Evolutionary conservation across 2,888 invertebrate species (phyloP), one percentile per base, ranked within the genome.

Genomic region (Lottia scabra): DNA sequence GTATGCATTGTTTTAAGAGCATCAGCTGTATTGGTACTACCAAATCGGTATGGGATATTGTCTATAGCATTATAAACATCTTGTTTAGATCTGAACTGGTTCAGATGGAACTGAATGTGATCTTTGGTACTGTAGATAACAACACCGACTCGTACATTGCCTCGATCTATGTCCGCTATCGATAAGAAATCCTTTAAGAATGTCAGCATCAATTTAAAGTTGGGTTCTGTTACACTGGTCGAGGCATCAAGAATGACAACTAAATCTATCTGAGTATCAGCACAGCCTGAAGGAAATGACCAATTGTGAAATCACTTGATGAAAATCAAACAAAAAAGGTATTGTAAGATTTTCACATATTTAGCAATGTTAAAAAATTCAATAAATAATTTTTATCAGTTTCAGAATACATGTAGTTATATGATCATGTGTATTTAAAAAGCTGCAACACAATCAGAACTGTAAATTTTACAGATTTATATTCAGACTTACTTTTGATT

Each of bases 1-100:
- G 66, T 70, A 2, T 80, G 70, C 79, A 82, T 81, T 8, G 80
- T 75, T 10, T 77, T 65, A 0, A 87, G 71, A 13, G 82, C 85
- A 67, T 80, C 81, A 19, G 82, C 84, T 0, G 85, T 86, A 73
- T 87, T 84, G 2, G 85, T 87, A 69, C 83, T 83, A 12, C 84
- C 84, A 65, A 81, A 82, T 45, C 77, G 76, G 46, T 82, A 83
- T 13, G 77, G 79, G 19, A 83, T 81, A 0, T 70, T 67, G 48
- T 77, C 79, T 19, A 85, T 77, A 12, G 83, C 83, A 0, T 68
- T 65, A 62, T 76, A 73, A 1, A 84, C 70, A 6, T 81, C 82
- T 15, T 75, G 70, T 66, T 77, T 80, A 0, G 74, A 78, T 0
- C 44, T 71, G 67, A 72, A 83, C 19, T 71, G 30, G 66, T 85